Conservation (phyloP, 1,140 invertebrate species). For the Zaprionus tsacasi region DNA sequence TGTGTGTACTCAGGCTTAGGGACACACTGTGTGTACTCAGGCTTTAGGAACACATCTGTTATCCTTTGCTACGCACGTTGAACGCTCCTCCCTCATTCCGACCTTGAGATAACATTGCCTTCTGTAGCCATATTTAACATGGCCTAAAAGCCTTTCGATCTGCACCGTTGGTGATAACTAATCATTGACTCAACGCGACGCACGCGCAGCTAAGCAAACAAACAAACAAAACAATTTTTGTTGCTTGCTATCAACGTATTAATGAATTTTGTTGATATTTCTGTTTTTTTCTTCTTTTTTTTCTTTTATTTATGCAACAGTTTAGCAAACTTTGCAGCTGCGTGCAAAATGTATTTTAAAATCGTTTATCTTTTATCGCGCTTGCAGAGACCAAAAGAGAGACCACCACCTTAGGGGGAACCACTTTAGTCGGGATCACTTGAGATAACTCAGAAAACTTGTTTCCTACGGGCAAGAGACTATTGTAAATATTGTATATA, state of each 20-base stretch:
- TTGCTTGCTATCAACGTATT: background rate
- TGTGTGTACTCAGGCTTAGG: background rate
- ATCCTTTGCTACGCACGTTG: background rate
- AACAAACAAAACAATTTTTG: conserved; percentile 3
- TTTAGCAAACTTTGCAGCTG: background rate
- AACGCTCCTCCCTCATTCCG: background rate
- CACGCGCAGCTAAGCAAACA: conserved; percentile 1
- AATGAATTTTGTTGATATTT: background rate
- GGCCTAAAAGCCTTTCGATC: background rate
- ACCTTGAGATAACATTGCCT: background rate
- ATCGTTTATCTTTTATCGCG: background rate
- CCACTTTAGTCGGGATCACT: background rate
- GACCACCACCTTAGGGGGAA: background rate
- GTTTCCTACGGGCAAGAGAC: background rate
- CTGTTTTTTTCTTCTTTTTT: background rate
- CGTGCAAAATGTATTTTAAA: background rate
- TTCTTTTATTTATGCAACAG: background rate
- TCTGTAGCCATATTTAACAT: background rate
- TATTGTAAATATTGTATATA: background rate
- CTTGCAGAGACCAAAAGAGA: background rate
- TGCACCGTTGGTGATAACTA: background rate
- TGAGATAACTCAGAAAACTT: background rate
- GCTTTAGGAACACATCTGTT: background rate
- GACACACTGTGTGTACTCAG: background rate
- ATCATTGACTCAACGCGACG: background rate